Conservation (phyloP, 2,797 vertebrate genomes). For the Acropternis orthonyx region DNA sequence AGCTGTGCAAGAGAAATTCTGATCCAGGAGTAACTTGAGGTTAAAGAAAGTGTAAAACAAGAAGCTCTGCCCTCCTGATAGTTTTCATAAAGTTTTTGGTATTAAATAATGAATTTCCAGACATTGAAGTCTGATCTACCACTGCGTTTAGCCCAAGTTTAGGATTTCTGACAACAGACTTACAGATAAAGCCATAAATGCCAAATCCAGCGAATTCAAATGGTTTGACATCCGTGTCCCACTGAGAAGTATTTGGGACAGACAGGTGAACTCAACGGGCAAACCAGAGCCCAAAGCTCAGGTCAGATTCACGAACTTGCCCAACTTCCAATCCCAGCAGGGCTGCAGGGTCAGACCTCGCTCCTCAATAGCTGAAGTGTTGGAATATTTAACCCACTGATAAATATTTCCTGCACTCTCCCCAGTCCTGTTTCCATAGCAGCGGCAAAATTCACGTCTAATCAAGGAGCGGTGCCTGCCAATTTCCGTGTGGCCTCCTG, state of each 20-base stretch:
- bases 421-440: conserved; percentile 24
- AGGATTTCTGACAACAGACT: neutral
- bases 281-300: neutral
- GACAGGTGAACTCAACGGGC: neutral
- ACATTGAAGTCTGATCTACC: neutral
- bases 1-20: neutral
- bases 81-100: neutral
- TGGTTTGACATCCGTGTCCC: neutral
- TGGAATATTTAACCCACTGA: neutral
- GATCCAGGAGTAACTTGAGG: neutral
- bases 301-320: neutral
- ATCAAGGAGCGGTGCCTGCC: neutral
- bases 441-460: conserved; percentile 25
- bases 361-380: neutral
- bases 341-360: neutral
- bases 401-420: neutral
- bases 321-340: neutral
- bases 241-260: neutral
- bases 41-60: neutral
- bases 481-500: neutral
- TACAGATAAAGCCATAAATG: neutral
- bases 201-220: neutral
- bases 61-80: neutral
- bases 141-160: neutral
- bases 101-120: neutral